phyloP scores from a whole-genome alignment of 2,888 invertebrate species.

The Andrena haemorrhoa region DNA sequence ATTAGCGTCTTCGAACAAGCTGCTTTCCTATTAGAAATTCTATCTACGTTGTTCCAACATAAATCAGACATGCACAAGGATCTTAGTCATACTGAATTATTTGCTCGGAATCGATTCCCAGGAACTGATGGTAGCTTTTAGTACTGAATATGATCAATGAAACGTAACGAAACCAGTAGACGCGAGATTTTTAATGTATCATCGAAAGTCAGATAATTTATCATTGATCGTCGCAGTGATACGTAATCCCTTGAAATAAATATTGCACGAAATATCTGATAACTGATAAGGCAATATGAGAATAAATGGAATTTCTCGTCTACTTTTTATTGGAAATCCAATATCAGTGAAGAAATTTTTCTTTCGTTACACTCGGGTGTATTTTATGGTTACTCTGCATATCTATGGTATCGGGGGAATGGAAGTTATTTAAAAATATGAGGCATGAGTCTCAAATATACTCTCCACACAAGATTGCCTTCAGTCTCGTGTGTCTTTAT shows the following conservation, averaged over 20 bases:
- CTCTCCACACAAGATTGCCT: background rate
- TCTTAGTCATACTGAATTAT: constrained; percentile 8
- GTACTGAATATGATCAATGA: background rate
- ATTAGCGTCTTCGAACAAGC: constrained; percentile 26
- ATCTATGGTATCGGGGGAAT: background rate
- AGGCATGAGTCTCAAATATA: background rate
- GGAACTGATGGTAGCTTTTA: background rate
- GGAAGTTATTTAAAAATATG: background rate
- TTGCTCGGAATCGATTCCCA: constrained; percentile 9
- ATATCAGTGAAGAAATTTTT: too few relatives aligned
- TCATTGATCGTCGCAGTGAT: background rate
- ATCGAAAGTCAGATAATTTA: background rate
- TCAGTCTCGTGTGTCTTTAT: too few relatives aligned
- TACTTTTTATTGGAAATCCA: too few relatives aligned
- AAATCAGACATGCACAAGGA: constrained; percentile 3
- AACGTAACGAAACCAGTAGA: background rate
- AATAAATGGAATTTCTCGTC: background rate
- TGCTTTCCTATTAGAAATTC: constrained; percentile 15
- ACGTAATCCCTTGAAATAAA: background rate
- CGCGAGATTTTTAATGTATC: background rate
- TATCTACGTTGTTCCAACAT: constrained; percentile 1
- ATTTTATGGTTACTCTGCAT: background rate
- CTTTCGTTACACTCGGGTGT: too few relatives aligned
- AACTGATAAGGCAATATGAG: background rate
- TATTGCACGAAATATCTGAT: background rate